These are phyloP conservation scores for Eleutherodactylus coqui DNA, from an alignment of 2,797 vertebrate genomes.

Conservation along the genomic window DNA sequence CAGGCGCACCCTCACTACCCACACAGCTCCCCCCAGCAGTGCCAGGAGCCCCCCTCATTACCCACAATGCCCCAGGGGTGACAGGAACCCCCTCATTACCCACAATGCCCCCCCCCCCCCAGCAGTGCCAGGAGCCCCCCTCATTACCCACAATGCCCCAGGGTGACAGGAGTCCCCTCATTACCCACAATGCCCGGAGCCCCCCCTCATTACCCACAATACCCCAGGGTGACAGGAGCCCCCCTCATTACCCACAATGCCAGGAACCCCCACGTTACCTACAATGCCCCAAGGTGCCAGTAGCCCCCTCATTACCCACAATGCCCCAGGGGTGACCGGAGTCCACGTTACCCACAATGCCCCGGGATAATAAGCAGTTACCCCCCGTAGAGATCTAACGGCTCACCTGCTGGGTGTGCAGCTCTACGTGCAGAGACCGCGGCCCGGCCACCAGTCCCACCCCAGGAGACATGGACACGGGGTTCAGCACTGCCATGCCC, in stretches of 20 bases:
- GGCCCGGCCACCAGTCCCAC: slow-evolving; percentile 69
- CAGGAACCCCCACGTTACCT: too few relatives aligned
- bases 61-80: neutral
- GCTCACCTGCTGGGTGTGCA: slow-evolving; percentile 94
- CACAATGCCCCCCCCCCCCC: neutral
- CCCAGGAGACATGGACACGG: slow-evolving; percentile 70
- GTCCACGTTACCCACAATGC: too few relatives aligned
- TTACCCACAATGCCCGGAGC: neutral
- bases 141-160: neutral
- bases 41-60: neutral
- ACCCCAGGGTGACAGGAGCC: neutral
- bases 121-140: neutral
- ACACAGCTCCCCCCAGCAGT: neutral
- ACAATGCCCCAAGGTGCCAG: neutral
- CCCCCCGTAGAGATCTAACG: too few relatives aligned
- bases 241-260: neutral
- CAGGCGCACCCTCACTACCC: neutral
- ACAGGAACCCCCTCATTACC: neutral
- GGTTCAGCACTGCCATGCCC: slow-evolving; percentile 60
- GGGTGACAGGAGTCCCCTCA: neutral
- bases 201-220: neutral
- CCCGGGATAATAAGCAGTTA: too few relatives aligned
- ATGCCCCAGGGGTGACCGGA: neutral
- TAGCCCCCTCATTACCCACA: neutral
- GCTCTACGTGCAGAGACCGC: slow-evolving; percentile 90